Conservation (phyloP, 2,113 vertebrate species). For the Synchiropus splendidus region DNA sequence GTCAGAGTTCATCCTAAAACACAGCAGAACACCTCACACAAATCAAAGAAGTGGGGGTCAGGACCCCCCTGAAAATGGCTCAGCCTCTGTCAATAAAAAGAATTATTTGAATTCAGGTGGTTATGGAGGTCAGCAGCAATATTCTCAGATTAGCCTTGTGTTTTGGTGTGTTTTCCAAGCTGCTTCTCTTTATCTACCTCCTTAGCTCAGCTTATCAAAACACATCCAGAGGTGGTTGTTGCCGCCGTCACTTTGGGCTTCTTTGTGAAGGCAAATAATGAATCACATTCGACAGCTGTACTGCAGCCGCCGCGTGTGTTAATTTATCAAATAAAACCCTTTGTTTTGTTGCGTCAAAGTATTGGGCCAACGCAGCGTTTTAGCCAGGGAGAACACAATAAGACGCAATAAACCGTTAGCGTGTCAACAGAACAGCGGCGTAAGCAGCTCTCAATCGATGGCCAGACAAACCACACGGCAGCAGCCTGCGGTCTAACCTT, state of each 20-base stretch:
- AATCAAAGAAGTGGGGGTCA: too few relatives aligned
- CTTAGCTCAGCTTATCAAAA: slow-evolving; percentile 42
- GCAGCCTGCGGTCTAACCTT: slow-evolving; percentile 55
- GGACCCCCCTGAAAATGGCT: too few relatives aligned
- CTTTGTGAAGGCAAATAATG: slow-evolving; percentile 50
- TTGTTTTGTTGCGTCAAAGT: slow-evolving; percentile 23
- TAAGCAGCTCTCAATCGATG: slow-evolving; percentile 54
- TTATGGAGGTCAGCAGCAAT: neutral
- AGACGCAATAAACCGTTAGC: slow-evolving; percentile 49
- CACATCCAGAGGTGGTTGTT: slow-evolving; percentile 33
- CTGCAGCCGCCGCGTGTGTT: slow-evolving; percentile 25
- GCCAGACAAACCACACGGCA: slow-evolving; percentile 56
- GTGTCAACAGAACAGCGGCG: slow-evolving; percentile 42
- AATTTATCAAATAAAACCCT: slow-evolving; percentile 50
- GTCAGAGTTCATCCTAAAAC: too few relatives aligned
- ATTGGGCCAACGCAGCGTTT: slow-evolving; percentile 30
- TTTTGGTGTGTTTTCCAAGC: slow-evolving; percentile 28
- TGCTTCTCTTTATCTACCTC: slow-evolving; percentile 45
- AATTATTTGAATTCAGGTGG: too few relatives aligned
- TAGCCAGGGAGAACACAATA: slow-evolving; percentile 42
- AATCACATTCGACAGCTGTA: slow-evolving; percentile 42
- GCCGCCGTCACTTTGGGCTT: slow-evolving; percentile 33
- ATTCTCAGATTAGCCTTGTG: slow-evolving; percentile 28
- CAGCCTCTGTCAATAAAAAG: too few relatives aligned
- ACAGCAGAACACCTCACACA: too few relatives aligned